Evolutionary conservation across 2,888 invertebrate genomes (phyloP), one percentile per base, ranked within the genome.

Genomic region (Dilophus febrilis): DNA sequence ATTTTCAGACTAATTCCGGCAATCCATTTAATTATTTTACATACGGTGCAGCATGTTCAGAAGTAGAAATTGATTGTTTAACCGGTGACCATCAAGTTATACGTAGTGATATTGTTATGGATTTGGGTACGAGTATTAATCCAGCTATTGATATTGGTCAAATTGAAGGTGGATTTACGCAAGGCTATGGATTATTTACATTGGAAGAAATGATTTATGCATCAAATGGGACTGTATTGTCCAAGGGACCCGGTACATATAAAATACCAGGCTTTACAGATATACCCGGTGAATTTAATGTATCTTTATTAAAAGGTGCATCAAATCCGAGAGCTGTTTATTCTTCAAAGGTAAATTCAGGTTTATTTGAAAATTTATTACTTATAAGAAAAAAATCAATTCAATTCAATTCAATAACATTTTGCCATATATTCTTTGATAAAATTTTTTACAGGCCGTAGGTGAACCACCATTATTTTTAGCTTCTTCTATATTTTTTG

Each of bases 141-240:
- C 95, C 95, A 4, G 92, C 94, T 2, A 88, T 95, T 46, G 95
- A 95, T 52, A 84, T 95, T 49, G 95, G 41, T 11, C 95, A 95
- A 67, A 80, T 95, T 13, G 95, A 95, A 64, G 95, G 95, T 3
- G 95, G 72, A 0, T 95, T 92, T 52, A 71, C 88, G 54, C 92
- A 94, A 69, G 95, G 95, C 1, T 88, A 91, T 52, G 95, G 94
- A 2, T 59, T 95, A 41, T 91, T 84, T 52, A 84, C 86, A 0
- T 65, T 94, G 53, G 95, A 95, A 61, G 91, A 94, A 57, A 65
- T 88, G 49, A 74, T 86, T 43, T 84, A 84, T 54, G 85, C 90
- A 1, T 84, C 90, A 0, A 74, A 72, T 33, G 94, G 94, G 8
- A 73, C 71, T 6, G 58, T 88, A 29, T 78, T 72, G 50, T 88